Evolutionary conservation across 2,113 vertebrate genomes (phyloP).

Genomic region (Panthera leo): DNA sequence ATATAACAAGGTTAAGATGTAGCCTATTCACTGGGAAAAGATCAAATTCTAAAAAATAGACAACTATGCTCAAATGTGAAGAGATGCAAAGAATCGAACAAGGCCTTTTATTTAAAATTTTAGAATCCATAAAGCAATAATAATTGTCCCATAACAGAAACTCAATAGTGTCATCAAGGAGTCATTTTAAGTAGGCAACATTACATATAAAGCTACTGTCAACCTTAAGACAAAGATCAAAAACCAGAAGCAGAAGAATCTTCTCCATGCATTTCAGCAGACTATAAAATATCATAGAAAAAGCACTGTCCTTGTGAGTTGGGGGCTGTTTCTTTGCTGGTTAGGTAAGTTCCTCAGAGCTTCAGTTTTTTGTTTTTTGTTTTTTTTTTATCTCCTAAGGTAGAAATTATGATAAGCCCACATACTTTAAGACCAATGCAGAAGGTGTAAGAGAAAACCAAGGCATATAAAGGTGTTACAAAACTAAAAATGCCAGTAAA

Average conservation of each 20-base stretch:
- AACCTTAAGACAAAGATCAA: neutral
- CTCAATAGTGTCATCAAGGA: neutral
- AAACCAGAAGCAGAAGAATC: neutral
- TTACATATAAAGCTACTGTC: neutral
- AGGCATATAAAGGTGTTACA: neutral
- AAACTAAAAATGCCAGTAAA: neutral
- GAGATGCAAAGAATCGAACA: neutral
- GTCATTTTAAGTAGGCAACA: neutral
- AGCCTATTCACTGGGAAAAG: neutral
- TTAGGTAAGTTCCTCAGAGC: neutral
- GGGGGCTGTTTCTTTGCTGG: neutral
- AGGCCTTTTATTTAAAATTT: neutral
- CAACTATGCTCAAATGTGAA: neutral
- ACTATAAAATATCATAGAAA: neutral
- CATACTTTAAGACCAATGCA: neutral
- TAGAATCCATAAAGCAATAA: neutral
- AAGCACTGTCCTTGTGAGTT: neutral
- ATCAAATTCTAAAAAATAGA: neutral
- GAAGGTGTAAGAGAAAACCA: neutral
- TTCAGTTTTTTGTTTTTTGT: neutral
- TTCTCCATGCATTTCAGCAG: neutral
- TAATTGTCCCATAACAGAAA: neutral
- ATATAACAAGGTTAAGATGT: neutral
- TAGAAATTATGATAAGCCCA: neutral
- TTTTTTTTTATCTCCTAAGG: neutral